A percentile compares a stretch with the other conserved stretches of the same genome.
These are phyloP conservation scores for Galaxea fascicularis DNA, from an alignment of 92 coral and sea anemone genomes.

Conservation along the genomic window DNA sequence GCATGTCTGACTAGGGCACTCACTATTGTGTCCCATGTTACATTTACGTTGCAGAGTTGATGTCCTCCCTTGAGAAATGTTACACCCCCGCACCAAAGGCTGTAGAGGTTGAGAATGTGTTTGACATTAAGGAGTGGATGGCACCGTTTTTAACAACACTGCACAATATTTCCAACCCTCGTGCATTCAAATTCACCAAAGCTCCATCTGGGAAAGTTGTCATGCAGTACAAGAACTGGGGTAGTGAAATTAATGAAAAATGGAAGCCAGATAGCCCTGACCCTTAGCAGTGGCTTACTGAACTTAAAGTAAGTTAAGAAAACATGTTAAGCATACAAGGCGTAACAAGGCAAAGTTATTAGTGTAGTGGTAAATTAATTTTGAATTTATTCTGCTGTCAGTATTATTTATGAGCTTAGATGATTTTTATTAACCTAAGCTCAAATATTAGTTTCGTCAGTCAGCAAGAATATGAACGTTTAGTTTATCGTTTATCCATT, in stretches of 20 bases:
- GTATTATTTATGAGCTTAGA: too few relatives aligned
- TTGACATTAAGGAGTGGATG: slow-evolving; percentile 62
- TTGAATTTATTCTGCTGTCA: too few relatives aligned
- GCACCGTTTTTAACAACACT: slow-evolving; percentile 25
- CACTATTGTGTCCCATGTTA: too few relatives aligned
- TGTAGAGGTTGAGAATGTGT: slow-evolving; percentile 33
- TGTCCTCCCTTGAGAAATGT: slow-evolving; percentile 49
- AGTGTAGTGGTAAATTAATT: too few relatives aligned
- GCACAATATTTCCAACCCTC: slow-evolving; percentile 65
- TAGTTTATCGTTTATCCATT: neutral
- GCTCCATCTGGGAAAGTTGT: too few relatives aligned
- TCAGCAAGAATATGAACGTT: neutral
- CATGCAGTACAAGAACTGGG: slow-evolving; percentile 59
- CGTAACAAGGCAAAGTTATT: too few relatives aligned
- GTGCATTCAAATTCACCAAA: slow-evolving; percentile 48
- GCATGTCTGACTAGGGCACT: neutral
- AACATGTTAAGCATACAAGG: too few relatives aligned
- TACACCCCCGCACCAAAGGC: slow-evolving; percentile 53
- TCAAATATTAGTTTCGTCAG: too few relatives aligned
- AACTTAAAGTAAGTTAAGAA: slow-evolving; percentile 25
- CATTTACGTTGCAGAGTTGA: slow-evolving; percentile 44
- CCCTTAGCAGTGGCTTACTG: slow-evolving; percentile 11
- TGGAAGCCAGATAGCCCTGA: slow-evolving; percentile 43
- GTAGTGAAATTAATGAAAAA: slow-evolving; percentile 19
- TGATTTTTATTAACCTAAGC: too few relatives aligned